These are phyloP conservation scores for Amblyornis subalaris DNA, from an alignment of 2,113 vertebrate genomes.

Conservation along the genomic window DNA sequence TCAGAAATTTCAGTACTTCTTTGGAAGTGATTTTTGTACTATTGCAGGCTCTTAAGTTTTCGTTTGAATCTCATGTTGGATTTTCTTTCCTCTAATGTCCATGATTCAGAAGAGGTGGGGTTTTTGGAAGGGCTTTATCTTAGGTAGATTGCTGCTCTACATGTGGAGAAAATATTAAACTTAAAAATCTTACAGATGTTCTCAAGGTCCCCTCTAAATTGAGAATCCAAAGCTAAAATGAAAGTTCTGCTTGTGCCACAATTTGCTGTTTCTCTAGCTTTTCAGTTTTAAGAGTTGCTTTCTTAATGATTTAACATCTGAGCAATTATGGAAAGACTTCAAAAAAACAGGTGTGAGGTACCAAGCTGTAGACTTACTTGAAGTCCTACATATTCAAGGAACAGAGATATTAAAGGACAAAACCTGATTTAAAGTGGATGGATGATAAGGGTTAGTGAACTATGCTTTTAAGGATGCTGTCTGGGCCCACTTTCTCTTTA, in stretches of 20 bases:
- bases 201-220: neutral
- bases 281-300: neutral
- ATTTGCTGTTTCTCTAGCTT: neutral
- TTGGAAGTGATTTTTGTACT: neutral
- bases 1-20: neutral
- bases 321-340: neutral
- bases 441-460: neutral
- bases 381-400: rapidly evolving
- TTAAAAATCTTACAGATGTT: neutral
- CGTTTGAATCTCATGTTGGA: neutral
- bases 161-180: neutral
- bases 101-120: neutral
- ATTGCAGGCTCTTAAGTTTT: neutral
- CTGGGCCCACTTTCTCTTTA: neutral
- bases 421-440: neutral
- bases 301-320: neutral
- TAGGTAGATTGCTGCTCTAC: neutral
- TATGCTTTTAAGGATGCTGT: neutral
- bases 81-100: neutral
- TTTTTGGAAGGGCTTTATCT: neutral
- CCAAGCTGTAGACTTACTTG: neutral
- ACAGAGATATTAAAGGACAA: neutral
- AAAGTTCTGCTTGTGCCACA: neutral
- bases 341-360: neutral
- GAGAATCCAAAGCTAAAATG: neutral